phyloP scores from a whole-genome alignment of 2,113 vertebrate genomes.

The Ahaetulla prasina region DNA sequence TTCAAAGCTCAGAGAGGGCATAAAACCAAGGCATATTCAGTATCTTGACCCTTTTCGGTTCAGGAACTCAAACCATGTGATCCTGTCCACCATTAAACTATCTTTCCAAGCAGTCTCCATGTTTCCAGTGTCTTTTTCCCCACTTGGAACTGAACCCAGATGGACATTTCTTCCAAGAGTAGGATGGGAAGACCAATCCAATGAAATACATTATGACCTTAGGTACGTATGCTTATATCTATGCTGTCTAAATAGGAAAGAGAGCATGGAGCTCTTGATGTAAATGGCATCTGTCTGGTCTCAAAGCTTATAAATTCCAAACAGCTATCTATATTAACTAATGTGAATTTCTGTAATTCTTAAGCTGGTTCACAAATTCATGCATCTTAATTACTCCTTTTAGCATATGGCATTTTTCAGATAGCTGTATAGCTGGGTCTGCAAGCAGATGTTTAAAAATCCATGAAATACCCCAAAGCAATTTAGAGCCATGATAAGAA shows the following conservation, averaged over 20 bases:
- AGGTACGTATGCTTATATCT: background rate
- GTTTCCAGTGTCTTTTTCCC: too few relatives aligned
- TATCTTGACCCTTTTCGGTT: too few relatives aligned
- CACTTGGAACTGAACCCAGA: too few relatives aligned
- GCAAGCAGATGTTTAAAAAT: background rate
- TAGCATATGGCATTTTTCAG: background rate
- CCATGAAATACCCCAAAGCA: background rate
- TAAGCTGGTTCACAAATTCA: background rate
- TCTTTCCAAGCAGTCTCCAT: too few relatives aligned
- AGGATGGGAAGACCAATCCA: background rate
- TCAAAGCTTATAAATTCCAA: background rate
- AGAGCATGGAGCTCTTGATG: background rate
- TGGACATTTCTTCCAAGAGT: too few relatives aligned
- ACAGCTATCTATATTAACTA: background rate
- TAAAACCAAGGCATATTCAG: too few relatives aligned
- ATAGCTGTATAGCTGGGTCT: background rate
- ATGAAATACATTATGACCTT: background rate
- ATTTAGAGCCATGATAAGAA: background rate
- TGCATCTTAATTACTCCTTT: background rate
- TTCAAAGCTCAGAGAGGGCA: too few relatives aligned
- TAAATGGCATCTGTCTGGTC: background rate
- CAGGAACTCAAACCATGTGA: too few relatives aligned
- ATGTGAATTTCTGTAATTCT: background rate
- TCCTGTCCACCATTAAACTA: too few relatives aligned
- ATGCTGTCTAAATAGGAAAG: background rate